Conservation (phyloP, 2,113 vertebrate species). For the Centropristis striata region DNA sequence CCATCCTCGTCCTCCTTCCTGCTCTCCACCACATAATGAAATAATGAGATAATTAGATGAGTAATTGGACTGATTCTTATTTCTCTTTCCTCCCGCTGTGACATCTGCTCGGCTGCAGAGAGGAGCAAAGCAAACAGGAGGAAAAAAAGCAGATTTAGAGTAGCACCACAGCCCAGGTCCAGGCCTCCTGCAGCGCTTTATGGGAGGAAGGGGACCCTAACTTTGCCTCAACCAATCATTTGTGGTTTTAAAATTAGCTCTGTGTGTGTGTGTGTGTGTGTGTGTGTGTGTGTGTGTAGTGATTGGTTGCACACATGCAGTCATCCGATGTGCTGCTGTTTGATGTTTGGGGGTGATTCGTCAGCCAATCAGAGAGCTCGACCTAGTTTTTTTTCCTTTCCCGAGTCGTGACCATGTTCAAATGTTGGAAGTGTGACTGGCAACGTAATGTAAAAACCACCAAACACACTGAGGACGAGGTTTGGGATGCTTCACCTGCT, state of each 20-base stretch:
- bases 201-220: constrained; percentile 23
- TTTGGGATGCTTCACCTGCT: not conserved
- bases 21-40: constrained; percentile 73
- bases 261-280: constrained; percentile 12
- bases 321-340: constrained; percentile 12
- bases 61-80: constrained; percentile 72
- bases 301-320: constrained; percentile 7
- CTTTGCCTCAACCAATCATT: constrained; percentile 22
- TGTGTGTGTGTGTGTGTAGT: too few species aligned
- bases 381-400: constrained; percentile 38
- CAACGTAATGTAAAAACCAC: not conserved
- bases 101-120: constrained; percentile 42
- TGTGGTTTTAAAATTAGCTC: constrained; percentile 25
- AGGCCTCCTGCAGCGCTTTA: constrained; percentile 16
- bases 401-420: constrained; percentile 22
- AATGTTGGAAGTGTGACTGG: constrained; percentile 29
- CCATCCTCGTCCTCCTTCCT: constrained; percentile 70
- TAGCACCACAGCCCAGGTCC: constrained; percentile 30
- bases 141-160: constrained; percentile 1
- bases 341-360: constrained; percentile 46
- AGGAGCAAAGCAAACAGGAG: constrained; percentile 7
- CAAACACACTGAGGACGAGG: not conserved
- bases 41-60: constrained; percentile 75
- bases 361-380: constrained; percentile 62
- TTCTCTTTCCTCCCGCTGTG: constrained; percentile 61